Evolutionary conservation across 2,888 invertebrate genomes (phyloP).

Genomic region (Leptopilina syphax): DNA sequence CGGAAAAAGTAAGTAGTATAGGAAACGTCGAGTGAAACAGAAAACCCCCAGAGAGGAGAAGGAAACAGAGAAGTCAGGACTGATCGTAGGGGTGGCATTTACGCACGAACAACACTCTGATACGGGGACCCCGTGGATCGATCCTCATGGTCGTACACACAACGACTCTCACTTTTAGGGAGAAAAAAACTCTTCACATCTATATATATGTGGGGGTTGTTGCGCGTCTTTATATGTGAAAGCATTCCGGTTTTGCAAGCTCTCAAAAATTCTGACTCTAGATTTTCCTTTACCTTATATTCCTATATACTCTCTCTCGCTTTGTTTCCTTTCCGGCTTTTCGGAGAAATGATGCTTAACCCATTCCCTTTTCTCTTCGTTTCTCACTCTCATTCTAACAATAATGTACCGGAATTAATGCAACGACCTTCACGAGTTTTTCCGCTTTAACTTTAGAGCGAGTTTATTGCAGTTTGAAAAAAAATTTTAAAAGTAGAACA

Average conservation of each 20-base stretch:
- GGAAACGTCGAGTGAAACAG: slow-evolving; percentile 45
- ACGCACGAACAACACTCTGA: slow-evolving; percentile 74
- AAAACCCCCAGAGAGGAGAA: slow-evolving; percentile 47
- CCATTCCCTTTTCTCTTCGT: slow-evolving; percentile 49
- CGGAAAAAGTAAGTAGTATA: slow-evolving; percentile 53
- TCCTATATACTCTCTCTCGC: slow-evolving; percentile 26
- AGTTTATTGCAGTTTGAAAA: not conserved
- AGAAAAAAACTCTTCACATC: slow-evolving; percentile 65
- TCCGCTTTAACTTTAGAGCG: slow-evolving; percentile 37
- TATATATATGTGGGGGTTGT: slow-evolving; percentile 62
- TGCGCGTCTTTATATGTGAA: slow-evolving; percentile 72
- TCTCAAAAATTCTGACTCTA: slow-evolving; percentile 63
- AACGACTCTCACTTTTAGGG: slow-evolving; percentile 61
- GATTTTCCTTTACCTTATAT: slow-evolving; percentile 56
- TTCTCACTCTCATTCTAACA: slow-evolving; percentile 40
- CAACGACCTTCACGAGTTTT: slow-evolving; percentile 51
- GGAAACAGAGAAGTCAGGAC: slow-evolving; percentile 58
- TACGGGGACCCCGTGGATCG: slow-evolving; percentile 66
- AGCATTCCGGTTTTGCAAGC: slow-evolving; percentile 72
- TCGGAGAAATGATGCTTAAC: slow-evolving; percentile 56
- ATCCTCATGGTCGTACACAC: slow-evolving; percentile 43
- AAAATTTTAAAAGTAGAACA: not conserved
- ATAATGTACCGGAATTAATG: slow-evolving; percentile 58
- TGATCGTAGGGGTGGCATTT: slow-evolving; percentile 68
- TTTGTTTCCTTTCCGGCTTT: slow-evolving; percentile 58